phyloP scores from a whole-genome alignment of 2,888 invertebrate genomes.

The Peribatodes rhomboidaria region DNA sequence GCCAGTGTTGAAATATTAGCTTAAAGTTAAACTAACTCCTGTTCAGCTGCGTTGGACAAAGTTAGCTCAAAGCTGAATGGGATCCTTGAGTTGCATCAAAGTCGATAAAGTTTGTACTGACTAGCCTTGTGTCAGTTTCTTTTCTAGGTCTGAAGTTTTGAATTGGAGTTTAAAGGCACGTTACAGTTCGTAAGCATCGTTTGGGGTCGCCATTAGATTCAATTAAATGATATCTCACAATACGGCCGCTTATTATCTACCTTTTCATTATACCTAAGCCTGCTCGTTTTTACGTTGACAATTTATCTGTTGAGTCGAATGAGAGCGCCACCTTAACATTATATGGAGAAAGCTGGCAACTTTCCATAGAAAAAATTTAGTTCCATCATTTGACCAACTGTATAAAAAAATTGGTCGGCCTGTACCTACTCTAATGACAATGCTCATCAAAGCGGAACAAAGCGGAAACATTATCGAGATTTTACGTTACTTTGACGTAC shows the following conservation, averaged over 20 bases:
- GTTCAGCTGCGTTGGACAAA: too few relatives aligned
- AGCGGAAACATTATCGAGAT: slow-evolving; percentile 35
- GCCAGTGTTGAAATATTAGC: too few relatives aligned
- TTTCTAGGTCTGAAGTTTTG: too few relatives aligned
- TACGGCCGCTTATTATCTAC: slow-evolving; percentile 5
- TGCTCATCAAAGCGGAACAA: slow-evolving; percentile 15
- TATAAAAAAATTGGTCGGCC: not conserved
- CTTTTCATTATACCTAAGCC: slow-evolving; percentile 15
- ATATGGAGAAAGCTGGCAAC: too few relatives aligned
- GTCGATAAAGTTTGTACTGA: too few relatives aligned
- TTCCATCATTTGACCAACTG: not conserved
- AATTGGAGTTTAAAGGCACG: too few relatives aligned
- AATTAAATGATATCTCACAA: slow-evolving; percentile 22
- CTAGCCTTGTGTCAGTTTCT: too few relatives aligned
- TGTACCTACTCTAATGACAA: slow-evolving; percentile 28
- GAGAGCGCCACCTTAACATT: not conserved
- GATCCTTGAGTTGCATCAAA: too few relatives aligned
- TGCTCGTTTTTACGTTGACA: not conserved
- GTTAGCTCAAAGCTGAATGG: too few relatives aligned
- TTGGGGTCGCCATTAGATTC: not conserved
- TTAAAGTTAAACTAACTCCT: too few relatives aligned
- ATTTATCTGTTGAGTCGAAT: not conserved
- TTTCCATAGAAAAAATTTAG: not conserved
- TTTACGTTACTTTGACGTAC: slow-evolving; percentile 32
- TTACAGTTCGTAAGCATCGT: not conserved